Percentiles rank a stretch among this genome's conserved stretches.
Evolutionary conservation across 2,888 invertebrate genomes (phyloP).

Genomic region (Acanthacorydalis orientalis): DNA sequence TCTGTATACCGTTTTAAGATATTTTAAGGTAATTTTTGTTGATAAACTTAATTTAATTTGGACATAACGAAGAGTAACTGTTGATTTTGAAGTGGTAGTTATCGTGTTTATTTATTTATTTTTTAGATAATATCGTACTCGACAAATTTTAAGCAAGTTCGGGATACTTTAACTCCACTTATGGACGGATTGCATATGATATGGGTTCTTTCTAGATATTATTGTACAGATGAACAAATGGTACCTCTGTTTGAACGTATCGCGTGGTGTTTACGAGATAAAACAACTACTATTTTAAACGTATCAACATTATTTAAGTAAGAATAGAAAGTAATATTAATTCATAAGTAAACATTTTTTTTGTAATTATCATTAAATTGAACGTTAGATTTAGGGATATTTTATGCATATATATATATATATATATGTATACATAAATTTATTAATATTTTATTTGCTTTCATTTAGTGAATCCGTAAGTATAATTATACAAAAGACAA

Average conservation of each 20-base stretch:
- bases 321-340: conserved; percentile 17
- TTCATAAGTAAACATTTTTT: neutral
- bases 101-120: neutral
- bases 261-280: conserved; percentile 64
- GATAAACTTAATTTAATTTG: conserved; percentile 8
- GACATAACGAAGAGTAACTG: neutral
- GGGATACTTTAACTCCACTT: conserved; percentile 55
- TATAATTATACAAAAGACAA: conserved; percentile 26
- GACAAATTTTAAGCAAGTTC: conserved; percentile 51
- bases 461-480: conserved; percentile 8
- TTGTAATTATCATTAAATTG: neutral
- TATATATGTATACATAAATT: neutral
- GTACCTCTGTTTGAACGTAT: conserved; percentile 66
- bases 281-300: conserved; percentile 52
- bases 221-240: conserved; percentile 74
- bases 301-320: conserved; percentile 63
- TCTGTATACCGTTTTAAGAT: conserved; percentile 52
- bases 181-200: conserved; percentile 77
- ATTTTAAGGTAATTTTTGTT: conserved; percentile 38
- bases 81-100: no score
- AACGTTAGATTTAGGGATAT: no score
- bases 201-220: conserved; percentile 80
- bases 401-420: no score
- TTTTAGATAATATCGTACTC: conserved; percentile 21
- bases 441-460: neutral